Base-by-base conservation (phyloP, 2,797 vertebrate genomes). In the Tadarida brasiliensis region DNA sequence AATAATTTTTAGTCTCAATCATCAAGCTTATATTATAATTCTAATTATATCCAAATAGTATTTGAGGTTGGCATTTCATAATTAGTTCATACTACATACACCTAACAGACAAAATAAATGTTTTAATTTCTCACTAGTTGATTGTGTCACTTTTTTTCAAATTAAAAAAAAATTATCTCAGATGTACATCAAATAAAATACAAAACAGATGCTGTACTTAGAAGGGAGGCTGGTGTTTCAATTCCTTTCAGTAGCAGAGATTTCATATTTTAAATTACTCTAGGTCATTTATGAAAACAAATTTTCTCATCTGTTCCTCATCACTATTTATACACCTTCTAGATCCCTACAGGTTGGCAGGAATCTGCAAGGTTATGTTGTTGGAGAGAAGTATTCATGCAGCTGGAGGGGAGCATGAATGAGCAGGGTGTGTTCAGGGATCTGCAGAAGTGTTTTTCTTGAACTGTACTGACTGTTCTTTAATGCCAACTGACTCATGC, bases 401-500 rank as follows among this genome's bases (percentile, higher is more conserved):
- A 28, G 4, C 39, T 65, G 7, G 77, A 54, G 44, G 80, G n/a
- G n/a, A 11, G 22, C 1, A 56, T 92, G 94, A 95, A 84, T 77
- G 68, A 80, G 88, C 70, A 39, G 63, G 70, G 67, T 70, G 74
- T 68, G 20, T 59, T 74, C 78, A 61, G 59, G 57, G 81, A 95
- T 19, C 17, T 92, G 8, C 1, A 83, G 15, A 71, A 94, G 44
- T 96, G 84, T 95, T 97, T 97, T 96, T 94, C 89, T 94, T 97
- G 93, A 94, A 92, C 63, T 33, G 9, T 22, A 20, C 16, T 81
- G 68, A 89, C 74, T 73, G 30, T 47, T 83, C 76, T 63, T 93
- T 70, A 84, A 89, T 73, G 80, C 71, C 89, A 96, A 2, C 74
- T 86, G 89, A 94, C 78, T 94, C 82, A 92, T 59, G 44, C 67